Conservation (phyloP, 2,797 vertebrate genomes). For the Acipenser ruthenus region DNA sequence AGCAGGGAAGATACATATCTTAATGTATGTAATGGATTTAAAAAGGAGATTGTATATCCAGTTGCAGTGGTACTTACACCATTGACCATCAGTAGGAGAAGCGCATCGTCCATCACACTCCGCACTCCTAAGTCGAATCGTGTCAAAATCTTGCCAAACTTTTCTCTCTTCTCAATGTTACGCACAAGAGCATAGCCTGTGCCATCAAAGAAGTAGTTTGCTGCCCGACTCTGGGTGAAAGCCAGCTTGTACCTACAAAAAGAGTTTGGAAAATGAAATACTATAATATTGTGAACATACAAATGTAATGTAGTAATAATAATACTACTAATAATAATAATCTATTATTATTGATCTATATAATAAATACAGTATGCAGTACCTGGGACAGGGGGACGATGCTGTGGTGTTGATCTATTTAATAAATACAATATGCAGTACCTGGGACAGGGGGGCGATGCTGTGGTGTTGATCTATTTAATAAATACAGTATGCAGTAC, state of each 20-base stretch:
- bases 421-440: not conserved
- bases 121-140: slow-evolving; percentile 91
- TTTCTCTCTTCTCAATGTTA: slow-evolving; percentile 80
- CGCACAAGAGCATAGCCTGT: slow-evolving; percentile 82
- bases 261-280: slow-evolving; percentile 15
- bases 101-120: slow-evolving; percentile 75
- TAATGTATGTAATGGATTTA: not conserved
- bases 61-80: slow-evolving; percentile 57
- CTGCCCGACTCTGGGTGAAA: slow-evolving; percentile 85
- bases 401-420: not conserved
- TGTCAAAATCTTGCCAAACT: slow-evolving; percentile 78
- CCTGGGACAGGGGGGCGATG: not conserved
- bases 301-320: not conserved
- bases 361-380: not conserved
- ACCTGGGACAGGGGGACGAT: not conserved
- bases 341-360: too few relatives aligned
- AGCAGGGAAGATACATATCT: too few relatives aligned
- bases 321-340: not conserved
- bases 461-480: too few relatives aligned
- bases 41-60: not conserved
- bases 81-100: slow-evolving; percentile 88
- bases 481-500: too few relatives aligned
- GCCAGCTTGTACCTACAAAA: slow-evolving; percentile 80
- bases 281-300: not conserved
- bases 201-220: slow-evolving; percentile 92